Evolutionary conservation across 2,888 invertebrate species (phyloP).

Genomic region (Calameuta pallipes): DNA sequence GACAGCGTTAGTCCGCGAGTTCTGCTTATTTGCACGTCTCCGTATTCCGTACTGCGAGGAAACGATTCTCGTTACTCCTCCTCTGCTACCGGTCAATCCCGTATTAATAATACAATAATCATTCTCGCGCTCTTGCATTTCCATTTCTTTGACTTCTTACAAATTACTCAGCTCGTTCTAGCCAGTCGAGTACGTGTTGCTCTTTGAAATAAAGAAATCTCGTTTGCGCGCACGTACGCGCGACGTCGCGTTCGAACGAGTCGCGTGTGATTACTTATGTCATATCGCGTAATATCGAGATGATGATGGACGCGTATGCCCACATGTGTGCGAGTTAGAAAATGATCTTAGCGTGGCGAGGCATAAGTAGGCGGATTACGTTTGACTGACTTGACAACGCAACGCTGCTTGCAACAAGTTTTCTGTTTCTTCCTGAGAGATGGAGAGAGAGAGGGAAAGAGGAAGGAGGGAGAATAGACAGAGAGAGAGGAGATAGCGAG

Average conservation of each 20-base stretch:
- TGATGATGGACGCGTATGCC: not conserved
- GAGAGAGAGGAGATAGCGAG: constrained; percentile 11
- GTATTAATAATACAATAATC: not conserved
- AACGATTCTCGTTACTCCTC: not conserved
- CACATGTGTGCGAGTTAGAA: constrained; percentile 2
- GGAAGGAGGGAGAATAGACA: not conserved
- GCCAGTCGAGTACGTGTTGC: not conserved
- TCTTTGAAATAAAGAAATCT: not conserved
- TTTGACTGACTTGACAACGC: constrained; percentile 55
- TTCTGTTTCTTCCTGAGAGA: constrained; percentile 22
- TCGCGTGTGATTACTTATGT: not conserved
- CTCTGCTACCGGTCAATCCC: not conserved
- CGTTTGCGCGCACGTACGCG: constrained; percentile 11
- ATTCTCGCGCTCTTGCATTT: not conserved
- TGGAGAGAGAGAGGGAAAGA: constrained; percentile 18
- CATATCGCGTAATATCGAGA: constrained; percentile 6
- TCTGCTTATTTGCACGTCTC: not conserved
- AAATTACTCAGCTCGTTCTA: not conserved
- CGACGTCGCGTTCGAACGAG: constrained; percentile 6
- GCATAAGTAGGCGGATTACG: constrained; percentile 53
- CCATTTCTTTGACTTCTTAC: not conserved
- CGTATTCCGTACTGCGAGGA: not conserved
- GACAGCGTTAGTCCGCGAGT: not conserved
- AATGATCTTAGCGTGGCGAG: constrained; percentile 8
- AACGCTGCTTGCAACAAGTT: constrained; percentile 48